Evolutionary conservation across 2,888 invertebrate species (phyloP), one percentile per base, ranked within the genome.

Genomic region (Pimpla rufipes): DNA sequence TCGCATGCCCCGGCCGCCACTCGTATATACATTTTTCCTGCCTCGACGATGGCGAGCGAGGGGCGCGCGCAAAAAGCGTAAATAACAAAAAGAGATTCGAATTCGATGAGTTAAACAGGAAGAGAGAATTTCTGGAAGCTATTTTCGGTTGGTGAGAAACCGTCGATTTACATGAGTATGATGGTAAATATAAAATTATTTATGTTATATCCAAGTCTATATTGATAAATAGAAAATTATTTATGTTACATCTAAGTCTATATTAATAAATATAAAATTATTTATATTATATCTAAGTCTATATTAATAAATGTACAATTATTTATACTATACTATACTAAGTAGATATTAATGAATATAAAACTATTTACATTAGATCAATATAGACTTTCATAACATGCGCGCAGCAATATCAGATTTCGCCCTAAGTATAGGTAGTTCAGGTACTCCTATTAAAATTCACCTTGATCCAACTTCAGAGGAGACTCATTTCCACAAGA

Each of bases 31-130:
- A 16, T 62, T 62, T 62, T 62, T 35, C n/a, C 37, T 40, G 16
- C 16, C n/a, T 62, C 37, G 6, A n/a, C 18, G 1, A 21, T 7
- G n/a, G 62, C 18, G 8, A 29, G 23, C 23, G 6, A 23, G 1
- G 11, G 11, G 59, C n/a, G n/a, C n/a, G n/a, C n/a, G n/a, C n/a
- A 45, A 59, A 73, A 67, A 47, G n/a, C n/a, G 35, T 16, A 57
- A 11, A 11, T 21, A 64, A 21, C 18, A 40, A 70, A 40, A 37
- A 21, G 23, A 42, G 37, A 37, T 47, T 68, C 23, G 18, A 40
- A 64, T 64, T 40, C 40, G 4, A 64, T 21, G 1, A 1, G 40
- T 29, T 59, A 35, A 35, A 59, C 16, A 40, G 40, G 21, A 11
- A 64, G 62, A 62, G n/a, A 10, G 29, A 29, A 29, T 29, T 29